Conservation (phyloP, 2,888 invertebrate genomes). For the Eledona agricola region DNA sequence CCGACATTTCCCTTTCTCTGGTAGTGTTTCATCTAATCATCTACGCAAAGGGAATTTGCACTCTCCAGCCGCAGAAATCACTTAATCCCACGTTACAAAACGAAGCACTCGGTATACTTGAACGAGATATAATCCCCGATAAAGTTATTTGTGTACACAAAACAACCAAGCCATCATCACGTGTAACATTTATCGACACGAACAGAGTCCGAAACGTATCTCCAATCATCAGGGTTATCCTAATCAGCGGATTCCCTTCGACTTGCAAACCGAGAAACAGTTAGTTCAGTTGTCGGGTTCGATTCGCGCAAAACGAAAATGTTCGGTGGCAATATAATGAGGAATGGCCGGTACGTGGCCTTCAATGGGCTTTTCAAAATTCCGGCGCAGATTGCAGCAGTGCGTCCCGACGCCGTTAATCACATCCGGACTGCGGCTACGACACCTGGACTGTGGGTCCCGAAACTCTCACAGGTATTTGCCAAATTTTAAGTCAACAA, state of each 20-base stretch:
- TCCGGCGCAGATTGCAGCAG: conserved; percentile 53
- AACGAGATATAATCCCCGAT: conserved; percentile 29
- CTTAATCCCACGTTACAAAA: conserved; percentile 31
- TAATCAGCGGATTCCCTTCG: conserved; percentile 48
- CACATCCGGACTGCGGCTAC: conserved; percentile 51
- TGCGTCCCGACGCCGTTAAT: conserved; percentile 43
- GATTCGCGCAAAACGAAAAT: conserved; percentile 35
- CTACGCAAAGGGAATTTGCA: conserved; percentile 16
- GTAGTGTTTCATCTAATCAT: conserved; percentile 21
- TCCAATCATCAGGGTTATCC: conserved; percentile 45
- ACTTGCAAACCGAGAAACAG: conserved; percentile 16
- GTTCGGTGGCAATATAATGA: conserved; percentile 42
- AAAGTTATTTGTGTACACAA: conserved; percentile 34
- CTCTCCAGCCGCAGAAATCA: conserved; percentile 12
- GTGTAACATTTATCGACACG: conserved; percentile 42
- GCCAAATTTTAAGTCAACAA: not conserved
- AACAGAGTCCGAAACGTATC: conserved; percentile 49
- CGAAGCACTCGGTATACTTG: conserved; percentile 20
- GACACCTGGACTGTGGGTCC: conserved; percentile 55
- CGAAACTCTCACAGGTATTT: conserved; percentile 43
- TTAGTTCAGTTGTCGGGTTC: conserved; percentile 25
- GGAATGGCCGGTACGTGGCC: conserved; percentile 45
- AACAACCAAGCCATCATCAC: conserved; percentile 34
- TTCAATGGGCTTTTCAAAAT: conserved; percentile 53
- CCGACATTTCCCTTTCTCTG: not conserved